Base-by-base conservation (phyloP, 1,140 invertebrate genomes). In the Drosophila sturtevanti region DNA sequence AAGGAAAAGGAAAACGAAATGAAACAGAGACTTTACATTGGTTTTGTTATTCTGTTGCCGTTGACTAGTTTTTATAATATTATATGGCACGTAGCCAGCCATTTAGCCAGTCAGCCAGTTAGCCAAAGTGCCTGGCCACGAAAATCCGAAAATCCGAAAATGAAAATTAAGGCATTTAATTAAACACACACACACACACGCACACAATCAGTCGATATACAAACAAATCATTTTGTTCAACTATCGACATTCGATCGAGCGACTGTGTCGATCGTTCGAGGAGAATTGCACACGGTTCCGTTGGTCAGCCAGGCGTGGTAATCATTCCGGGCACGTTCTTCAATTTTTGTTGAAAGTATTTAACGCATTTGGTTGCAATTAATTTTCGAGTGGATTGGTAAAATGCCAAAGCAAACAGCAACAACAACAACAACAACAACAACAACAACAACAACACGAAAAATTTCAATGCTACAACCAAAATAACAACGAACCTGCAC, bases 341-440 rank as follows among this genome's bases (percentile, higher is more conserved):
- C 58, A 22, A 51, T 64, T 54, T 63, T 55, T 67, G 51, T 58
- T 21, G 52, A 44, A 64, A 71, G 76, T 71, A 79, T 78, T 79
- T 79, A 78, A 79, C 75, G 63, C 69, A 78, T 68, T 69, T 68
- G 67, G 77, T 78, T 79, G 76, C 69, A 78, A 79, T 79, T 79
- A 73, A 79, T 79, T 73, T 59, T 18, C 59, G 18, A 22, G 12
- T 22, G 58, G 72, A 61, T 76, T 76, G 72, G 72, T 76, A 76
- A 38, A 58, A 58, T 76, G 72, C 72, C 72, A 76, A 76, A 48
- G 41, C 61, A 56, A 34, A 18, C 55, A 61, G 34, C 9, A 60
- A 60, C 52, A 55, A 37, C 11, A 1, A 60, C 59, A 52, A 56
- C 35, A 2, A 16, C 34, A 54, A 6, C 44, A 60, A 60, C 52